Conservation (phyloP, 2,888 invertebrate species). For the Cephus sareptanus region DNA sequence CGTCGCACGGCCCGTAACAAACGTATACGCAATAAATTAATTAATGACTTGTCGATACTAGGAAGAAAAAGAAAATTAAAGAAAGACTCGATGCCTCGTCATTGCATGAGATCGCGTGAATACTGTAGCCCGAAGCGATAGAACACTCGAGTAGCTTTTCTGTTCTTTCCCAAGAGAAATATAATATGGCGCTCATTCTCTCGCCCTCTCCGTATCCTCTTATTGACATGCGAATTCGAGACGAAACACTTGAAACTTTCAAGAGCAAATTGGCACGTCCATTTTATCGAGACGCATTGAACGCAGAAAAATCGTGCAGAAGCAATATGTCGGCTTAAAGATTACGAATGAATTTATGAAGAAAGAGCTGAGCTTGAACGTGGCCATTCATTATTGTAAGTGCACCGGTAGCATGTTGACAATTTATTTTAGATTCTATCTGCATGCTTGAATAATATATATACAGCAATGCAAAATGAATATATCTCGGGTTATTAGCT, state of each 20-base stretch:
- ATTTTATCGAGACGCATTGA: too few species aligned
- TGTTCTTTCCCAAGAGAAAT: background rate
- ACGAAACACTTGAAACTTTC: background rate
- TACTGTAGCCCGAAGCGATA: constrained; percentile 41
- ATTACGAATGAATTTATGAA: background rate
- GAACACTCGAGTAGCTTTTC: constrained; percentile 30
- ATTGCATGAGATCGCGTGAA: constrained; percentile 41
- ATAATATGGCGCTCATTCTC: background rate
- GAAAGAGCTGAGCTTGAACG: background rate
- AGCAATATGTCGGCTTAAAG: background rate
- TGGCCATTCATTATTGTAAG: background rate
- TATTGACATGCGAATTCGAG: background rate
- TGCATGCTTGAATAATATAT: background rate
- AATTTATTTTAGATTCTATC: background rate
- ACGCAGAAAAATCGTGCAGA: background rate
- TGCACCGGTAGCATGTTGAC: background rate
- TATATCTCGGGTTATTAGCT: background rate
- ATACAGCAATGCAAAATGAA: background rate
- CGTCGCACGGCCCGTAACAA: background rate
- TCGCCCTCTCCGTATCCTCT: background rate
- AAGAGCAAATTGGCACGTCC: background rate
- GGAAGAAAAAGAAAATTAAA: background rate
- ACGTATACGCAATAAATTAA: constrained; percentile 42
- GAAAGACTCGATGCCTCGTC: constrained; percentile 1
- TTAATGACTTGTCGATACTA: constrained; percentile 16